These are phyloP conservation scores for Manduca sexta DNA, from an alignment of 1,140 invertebrate genomes.

Conservation along the genomic window DNA sequence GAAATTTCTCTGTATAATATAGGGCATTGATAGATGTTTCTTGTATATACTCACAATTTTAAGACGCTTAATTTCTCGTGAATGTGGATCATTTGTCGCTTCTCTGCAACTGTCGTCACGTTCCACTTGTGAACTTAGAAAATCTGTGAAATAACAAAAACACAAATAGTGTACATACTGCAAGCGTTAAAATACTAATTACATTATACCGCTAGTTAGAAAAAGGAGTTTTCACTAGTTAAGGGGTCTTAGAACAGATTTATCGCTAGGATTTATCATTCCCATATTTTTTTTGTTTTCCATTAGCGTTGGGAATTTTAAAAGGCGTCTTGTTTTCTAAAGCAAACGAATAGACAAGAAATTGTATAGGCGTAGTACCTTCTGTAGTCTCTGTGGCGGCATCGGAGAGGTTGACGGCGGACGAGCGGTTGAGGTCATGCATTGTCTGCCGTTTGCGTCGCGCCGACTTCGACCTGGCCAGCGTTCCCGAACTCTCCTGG, in stretches of 20 bases:
- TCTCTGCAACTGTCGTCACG: conserved; percentile 20
- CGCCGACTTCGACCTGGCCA: conserved; percentile 8
- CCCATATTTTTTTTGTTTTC: no score
- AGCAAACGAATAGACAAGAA: no score
- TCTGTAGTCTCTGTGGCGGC: conserved; percentile 36
- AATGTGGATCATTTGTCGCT: conserved; percentile 17
- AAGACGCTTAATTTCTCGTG: conserved; percentile 32
- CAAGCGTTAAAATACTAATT: no score
- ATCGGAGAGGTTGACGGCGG: conserved; percentile 16
- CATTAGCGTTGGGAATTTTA: no score
- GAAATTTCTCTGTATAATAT: no score
- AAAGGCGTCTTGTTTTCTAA: no score
- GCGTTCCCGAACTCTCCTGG: conserved; percentile 13
- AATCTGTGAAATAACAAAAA: conserved; percentile 27
- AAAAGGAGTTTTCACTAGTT: no score
- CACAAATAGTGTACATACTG: no score
- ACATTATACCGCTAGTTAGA: no score
- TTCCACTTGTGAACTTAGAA: conserved; percentile 41
- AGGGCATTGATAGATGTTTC: no score
- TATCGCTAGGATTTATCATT: no score
- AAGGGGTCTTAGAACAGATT: no score
- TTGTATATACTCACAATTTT: conserved; percentile 17
- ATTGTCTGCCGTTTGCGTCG: conserved; percentile 41
- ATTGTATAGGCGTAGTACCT: conserved; percentile 19
- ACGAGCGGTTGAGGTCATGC: conserved; percentile 37